Conservation (phyloP, 2,888 invertebrate genomes). For the Lacanobia wlatinum region DNA sequence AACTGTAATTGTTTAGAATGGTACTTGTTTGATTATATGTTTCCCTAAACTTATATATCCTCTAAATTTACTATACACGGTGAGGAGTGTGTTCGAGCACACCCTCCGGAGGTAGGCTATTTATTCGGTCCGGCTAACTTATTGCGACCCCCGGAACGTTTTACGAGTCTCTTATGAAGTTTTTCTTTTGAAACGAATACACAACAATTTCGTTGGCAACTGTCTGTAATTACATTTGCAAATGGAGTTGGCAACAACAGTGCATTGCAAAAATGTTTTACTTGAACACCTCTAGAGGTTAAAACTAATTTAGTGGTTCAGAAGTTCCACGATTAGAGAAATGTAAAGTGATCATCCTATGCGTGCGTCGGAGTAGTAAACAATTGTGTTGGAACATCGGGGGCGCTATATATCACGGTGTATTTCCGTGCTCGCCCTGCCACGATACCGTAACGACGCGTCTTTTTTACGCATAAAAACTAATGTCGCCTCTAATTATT, state of each 20-base stretch:
- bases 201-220: conserved; percentile 76
- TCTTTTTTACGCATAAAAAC: conserved; percentile 90
- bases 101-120: too few species aligned
- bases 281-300: conserved; percentile 35
- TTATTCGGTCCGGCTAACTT: conserved; percentile 79
- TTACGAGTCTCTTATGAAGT: conserved; percentile 81
- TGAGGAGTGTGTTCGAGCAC: too few species aligned
- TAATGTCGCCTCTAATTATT: conserved; percentile 90
- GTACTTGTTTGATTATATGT: too few species aligned
- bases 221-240: conserved; percentile 73
- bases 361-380: conserved; percentile 75
- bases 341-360: conserved; percentile 78
- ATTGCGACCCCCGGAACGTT: conserved; percentile 77
- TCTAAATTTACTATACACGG: too few species aligned
- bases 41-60: too few species aligned
- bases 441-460: conserved; percentile 80
- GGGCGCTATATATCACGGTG: conserved; percentile 85
- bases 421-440: conserved; percentile 86
- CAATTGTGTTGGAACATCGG: conserved; percentile 82
- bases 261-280: conserved; percentile 57
- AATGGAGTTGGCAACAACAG: conserved; percentile 63
- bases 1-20: too few species aligned
- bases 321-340: conserved; percentile 13
- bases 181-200: conserved; percentile 81
- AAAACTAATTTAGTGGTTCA: conserved; percentile 21